Conservation (phyloP, 2,797 vertebrate species). For the Cyprinodon diabolis region DNA sequence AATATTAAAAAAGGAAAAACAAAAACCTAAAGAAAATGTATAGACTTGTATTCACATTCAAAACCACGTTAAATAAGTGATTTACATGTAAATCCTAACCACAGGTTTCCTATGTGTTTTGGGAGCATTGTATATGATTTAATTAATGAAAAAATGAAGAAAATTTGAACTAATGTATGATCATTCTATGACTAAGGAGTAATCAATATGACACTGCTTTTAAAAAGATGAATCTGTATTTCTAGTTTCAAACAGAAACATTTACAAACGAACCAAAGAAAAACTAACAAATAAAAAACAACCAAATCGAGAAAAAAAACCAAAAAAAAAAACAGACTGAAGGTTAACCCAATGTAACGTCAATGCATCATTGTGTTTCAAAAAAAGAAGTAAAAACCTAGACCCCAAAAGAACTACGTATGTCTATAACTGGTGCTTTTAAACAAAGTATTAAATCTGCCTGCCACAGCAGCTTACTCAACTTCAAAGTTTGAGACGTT, state of each 20-base stretch:
- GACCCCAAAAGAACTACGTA: no score
- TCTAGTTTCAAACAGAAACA: neutral
- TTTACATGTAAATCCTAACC: neutral
- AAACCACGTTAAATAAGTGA: neutral
- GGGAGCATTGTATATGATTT: neutral
- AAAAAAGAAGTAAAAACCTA: no score
- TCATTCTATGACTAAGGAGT: neutral
- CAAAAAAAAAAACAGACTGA: no score
- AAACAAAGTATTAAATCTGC: no score
- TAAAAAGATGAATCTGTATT: neutral
- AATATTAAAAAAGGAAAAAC: neutral
- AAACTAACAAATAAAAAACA: no score
- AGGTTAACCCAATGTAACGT: no score
- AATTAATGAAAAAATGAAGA: neutral
- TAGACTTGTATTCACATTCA: neutral
- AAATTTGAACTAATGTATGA: neutral
- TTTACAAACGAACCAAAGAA: neutral
- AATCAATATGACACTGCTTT: neutral
- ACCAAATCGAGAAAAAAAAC: no score
- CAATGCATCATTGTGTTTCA: no score
- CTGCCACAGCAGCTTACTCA: no score
- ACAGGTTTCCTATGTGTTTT: neutral
- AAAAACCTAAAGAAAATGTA: no score
- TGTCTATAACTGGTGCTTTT: no score
- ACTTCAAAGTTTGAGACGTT: no score